Base-by-base conservation (phyloP, 1,140 invertebrate species). In the Drosophila aff. region DNA sequence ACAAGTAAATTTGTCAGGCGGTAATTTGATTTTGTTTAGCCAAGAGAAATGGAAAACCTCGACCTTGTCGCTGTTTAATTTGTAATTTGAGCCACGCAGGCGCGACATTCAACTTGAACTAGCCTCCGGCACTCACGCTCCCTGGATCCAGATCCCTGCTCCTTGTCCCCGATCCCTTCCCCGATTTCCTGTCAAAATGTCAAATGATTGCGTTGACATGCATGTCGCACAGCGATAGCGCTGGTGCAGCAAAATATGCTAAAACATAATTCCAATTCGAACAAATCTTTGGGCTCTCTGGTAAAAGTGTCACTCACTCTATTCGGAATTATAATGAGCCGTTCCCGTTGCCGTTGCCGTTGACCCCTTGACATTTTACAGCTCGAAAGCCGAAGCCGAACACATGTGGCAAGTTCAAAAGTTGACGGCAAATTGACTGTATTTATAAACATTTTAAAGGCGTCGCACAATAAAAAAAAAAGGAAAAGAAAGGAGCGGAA, bases 351-450 rank as follows among this genome's bases (percentile, higher is more conserved):
- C 41, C 44, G 57, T 63, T 76, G 55, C 62, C 61, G 80, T 63
- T 87, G 83, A 87, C 80, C 84, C 72, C 67, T 77, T 85, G 74
- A 85, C 74, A 86, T 81, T 81, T 77, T 81, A 78, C 78, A 68
- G 53, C 61, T 63, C 69, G 61, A 47, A 67, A 82, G 47, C 67
- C 59, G 79, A 86, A 79, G 68, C 67, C 53, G 60, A 81, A 85
- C 85, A 90, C 87, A 89, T 90, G 85, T 90, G 86, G 79, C 81
- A 68, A 85, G 85, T 91, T 90, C 85, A 91, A 90, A 80, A 90
- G 81, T 90, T 89, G 86, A 90, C 85, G 82, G 79, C 79, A 90
- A 90, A 90, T 90, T 90, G 85, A 85, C 85, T 90, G 79, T 86
- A 90, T 90, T 91, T 90, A 91, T 90, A 90, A 90, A 90, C 85